These are phyloP conservation scores for Drosophila mulleri DNA, from an alignment of 2,888 invertebrate genomes.

Conservation along the genomic window DNA sequence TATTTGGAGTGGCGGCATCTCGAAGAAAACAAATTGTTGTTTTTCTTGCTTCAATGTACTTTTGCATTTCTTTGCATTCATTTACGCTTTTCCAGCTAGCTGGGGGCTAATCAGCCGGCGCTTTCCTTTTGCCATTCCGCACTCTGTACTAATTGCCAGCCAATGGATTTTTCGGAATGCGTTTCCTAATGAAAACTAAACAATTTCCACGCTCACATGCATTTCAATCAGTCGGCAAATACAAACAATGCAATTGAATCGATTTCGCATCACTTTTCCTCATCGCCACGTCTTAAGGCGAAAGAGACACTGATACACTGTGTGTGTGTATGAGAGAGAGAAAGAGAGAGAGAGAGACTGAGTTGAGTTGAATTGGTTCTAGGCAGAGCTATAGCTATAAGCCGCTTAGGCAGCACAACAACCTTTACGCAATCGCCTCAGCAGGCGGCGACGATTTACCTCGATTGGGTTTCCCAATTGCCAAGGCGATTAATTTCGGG, in stretches of 20 bases:
- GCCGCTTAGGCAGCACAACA: constrained; percentile 36
- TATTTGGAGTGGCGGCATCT: neutral
- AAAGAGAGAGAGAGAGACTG: neutral
- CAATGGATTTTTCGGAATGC: constrained; percentile 11
- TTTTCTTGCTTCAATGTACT: neutral
- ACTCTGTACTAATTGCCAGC: constrained; percentile 31
- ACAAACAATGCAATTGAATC: constrained; percentile 31
- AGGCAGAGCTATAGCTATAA: constrained; percentile 24
- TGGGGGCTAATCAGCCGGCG: constrained; percentile 26
- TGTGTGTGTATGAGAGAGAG: neutral
- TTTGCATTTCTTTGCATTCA: constrained; percentile 8
- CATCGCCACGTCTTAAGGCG: too few species aligned
- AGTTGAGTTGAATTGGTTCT: constrained; percentile 5
- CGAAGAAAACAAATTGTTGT: neutral
- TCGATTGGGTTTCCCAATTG: constrained; percentile 46
- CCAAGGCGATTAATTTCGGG: constrained; percentile 68
- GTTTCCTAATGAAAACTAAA: constrained; percentile 46
- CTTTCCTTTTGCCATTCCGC: constrained; percentile 2
- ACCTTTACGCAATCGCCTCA: constrained; percentile 14
- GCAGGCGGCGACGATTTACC: constrained; percentile 3
- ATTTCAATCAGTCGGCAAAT: constrained; percentile 34
- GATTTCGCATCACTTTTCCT: constrained; percentile 10
- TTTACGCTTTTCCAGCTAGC: constrained; percentile 19
- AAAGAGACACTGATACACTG: too few species aligned
- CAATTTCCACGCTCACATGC: constrained; percentile 36